Base-by-base conservation (phyloP, 1,140 invertebrate species). In the Anadara kagoshimensis region DNA sequence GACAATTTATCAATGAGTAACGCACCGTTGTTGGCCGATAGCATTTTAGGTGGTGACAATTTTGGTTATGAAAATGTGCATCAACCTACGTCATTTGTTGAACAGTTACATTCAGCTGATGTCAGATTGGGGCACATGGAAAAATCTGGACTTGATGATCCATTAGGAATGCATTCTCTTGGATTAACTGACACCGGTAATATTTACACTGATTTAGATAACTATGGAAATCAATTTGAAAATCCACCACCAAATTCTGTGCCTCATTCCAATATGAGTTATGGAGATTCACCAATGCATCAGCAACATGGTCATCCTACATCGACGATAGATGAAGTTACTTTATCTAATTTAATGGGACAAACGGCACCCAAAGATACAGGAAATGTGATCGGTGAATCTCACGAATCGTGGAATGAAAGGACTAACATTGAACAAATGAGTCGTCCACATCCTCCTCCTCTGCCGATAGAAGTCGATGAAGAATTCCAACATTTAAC, bases 401-500 rank as follows among this genome's bases (percentile, higher is more conserved):
- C 29, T 36, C 2, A 36, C 7, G 29, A 36, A 36, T 36, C 29
- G 7, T 36, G 29, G 29, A 36, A 36, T 36, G 29, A 36, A 36
- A 36, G 29, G 29, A 36, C 29, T 36, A 36, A 36, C 29, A 36
- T 36, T 36, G 29, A 36, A 36, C 29, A 36, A 36, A 36, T 36
- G 29, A 2, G 29, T 36, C 20, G 2, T 29, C 74, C 71, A 43
- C 41, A 66, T 36, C 20, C 11, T 29, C 74, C 71, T 47, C 41
- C 69, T 44, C 36, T 54, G 16, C 69, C 77, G n/a, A 65, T 67
- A 49, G 69, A 72, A 24, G 53, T 67, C 22, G 80, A 82, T 78
- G 80, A 82, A 43, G 80, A 82, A 44, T 69, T 80, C 49, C 54
- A 57, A n/a, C 80, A 80, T 44, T 59, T 82, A 16, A 62, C 76